Percentiles rank a stretch among this genome's conserved stretches.
Evolutionary conservation across 1,140 invertebrate species (phyloP).

Genomic region (Gryllus bimaculatus): DNA sequence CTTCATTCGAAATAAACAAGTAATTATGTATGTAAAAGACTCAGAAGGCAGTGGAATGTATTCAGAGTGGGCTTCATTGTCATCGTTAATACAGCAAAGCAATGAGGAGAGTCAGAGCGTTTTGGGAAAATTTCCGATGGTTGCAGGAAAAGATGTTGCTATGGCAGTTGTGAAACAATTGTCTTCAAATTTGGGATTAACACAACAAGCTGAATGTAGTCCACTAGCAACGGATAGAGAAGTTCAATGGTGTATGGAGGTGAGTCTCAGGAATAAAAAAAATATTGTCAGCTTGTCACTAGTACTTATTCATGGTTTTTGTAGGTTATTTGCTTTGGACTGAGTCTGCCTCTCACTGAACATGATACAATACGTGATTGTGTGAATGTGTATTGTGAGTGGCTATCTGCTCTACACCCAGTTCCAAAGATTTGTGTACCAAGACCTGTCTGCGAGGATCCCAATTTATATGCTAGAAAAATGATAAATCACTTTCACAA

Average conservation of each 20-base stretch:
- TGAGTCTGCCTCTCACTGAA: constrained; percentile 79
- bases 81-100: constrained; percentile 52
- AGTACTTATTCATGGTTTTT: constrained; percentile 12
- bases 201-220: constrained; percentile 65
- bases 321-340: constrained; percentile 80
- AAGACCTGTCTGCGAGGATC: constrained; percentile 74
- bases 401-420: constrained; percentile 80
- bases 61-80: constrained; percentile 75
- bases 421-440: constrained; percentile 74
- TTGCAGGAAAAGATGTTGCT: constrained; percentile 70
- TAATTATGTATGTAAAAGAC: background rate
- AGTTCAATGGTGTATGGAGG: constrained; percentile 86
- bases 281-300: background rate
- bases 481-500: constrained; percentile 92
- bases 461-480: constrained; percentile 82
- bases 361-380: constrained; percentile 93
- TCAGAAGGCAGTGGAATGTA: constrained; percentile 59
- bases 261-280: constrained; percentile 25
- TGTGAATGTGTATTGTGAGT: constrained; percentile 94
- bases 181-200: constrained; percentile 62
- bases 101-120: constrained; percentile 63
- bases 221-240: constrained; percentile 65
- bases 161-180: constrained; percentile 73
- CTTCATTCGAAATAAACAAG: background rate
- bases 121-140: constrained; percentile 71